These are phyloP conservation scores for Lepisosteus osseus DNA, from an alignment of 2,113 vertebrate species.

Conservation along the genomic window DNA sequence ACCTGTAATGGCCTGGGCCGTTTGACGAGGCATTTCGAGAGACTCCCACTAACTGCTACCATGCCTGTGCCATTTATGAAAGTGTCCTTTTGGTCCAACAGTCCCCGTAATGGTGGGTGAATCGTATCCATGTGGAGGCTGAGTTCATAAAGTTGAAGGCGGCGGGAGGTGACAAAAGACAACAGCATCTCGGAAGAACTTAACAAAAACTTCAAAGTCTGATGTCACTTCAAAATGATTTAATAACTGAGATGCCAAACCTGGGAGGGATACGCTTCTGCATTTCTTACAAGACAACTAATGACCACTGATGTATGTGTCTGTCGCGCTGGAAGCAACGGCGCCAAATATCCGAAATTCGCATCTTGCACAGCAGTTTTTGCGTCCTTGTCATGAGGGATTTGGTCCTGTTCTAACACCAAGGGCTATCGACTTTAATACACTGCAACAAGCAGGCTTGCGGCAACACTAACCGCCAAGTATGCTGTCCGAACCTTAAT, in stretches of 20 bases:
- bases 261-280: neutral
- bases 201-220: neutral
- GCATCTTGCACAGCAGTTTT: neutral
- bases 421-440: conserved; percentile 24
- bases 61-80: conserved; percentile 27
- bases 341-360: neutral
- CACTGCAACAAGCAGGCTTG: conserved; percentile 16
- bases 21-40: conserved; percentile 60
- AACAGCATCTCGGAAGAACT: conserved; percentile 5
- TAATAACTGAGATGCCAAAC: neutral
- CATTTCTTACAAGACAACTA: conserved; percentile 34
- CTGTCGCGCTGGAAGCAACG: conserved; percentile 12
- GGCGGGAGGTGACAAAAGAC: neutral
- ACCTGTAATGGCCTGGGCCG: conserved; percentile 64
- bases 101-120: neutral
- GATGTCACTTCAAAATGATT: neutral
- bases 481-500: conserved; percentile 21
- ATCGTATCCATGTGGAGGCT: neutral
- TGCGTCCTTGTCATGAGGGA: conserved; percentile 31
- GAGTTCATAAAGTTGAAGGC: neutral
- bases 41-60: conserved; percentile 52
- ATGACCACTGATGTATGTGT: conserved; percentile 51
- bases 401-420: conserved; percentile 32
- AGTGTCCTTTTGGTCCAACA: conserved; percentile 6
- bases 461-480: neutral